Base-by-base conservation (phyloP, 2,888 invertebrate species). In the Eristalis intricaria region DNA sequence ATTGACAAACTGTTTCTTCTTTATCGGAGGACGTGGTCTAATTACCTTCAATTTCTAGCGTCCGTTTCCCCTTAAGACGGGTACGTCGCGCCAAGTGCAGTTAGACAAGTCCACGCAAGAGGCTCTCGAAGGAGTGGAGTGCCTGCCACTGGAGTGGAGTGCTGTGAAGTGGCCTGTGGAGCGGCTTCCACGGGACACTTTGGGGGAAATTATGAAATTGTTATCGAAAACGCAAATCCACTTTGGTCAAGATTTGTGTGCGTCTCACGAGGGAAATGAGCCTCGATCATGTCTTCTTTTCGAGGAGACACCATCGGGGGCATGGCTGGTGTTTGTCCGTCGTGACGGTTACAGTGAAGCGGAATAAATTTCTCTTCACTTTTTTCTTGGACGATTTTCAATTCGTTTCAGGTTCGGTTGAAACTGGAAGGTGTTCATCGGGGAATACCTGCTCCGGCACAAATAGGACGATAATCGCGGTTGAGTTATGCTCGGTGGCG, bases 141-240 rank as follows among this genome's bases (percentile, higher is more conserved):
- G 38, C 13, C 50, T 8, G 26, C 2, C 26, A 26, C 26, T n/a
- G n/a, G n/a, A n/a, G n/a, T n/a, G 50, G 50, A 50, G 50, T 19
- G 50, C 19, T 19, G 43, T 23, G 32, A 29, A 43, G 38, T 13
- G 15, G 50, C 50, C 50, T 7, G 65, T 35, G 3, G 22, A 66
- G 13, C 15, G 43, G 73, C 29, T 60, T 43, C 15, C 74, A 70
- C 69, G 73, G 19, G 66, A 40, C 69, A 65, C 43, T 63, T 71
- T 50, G 75, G 75, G 74, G 63, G 71, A 86, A 86, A 86, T 83
- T 83, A 79, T 83, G 86, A 87, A 87, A 83, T 79, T 75, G 32
- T 40, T 58, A 68, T 63, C 68, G 58, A 35, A 29, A 71, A 65
- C 23, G 13, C 38, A 71, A 60, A 79, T 23, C 77, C 23, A 26